Percentiles rank a stretch among this genome's conserved stretches.
These are phyloP conservation scores for Lophochroa leadbeateri DNA, from an alignment of 2,113 vertebrate species.

Conservation along the genomic window DNA sequence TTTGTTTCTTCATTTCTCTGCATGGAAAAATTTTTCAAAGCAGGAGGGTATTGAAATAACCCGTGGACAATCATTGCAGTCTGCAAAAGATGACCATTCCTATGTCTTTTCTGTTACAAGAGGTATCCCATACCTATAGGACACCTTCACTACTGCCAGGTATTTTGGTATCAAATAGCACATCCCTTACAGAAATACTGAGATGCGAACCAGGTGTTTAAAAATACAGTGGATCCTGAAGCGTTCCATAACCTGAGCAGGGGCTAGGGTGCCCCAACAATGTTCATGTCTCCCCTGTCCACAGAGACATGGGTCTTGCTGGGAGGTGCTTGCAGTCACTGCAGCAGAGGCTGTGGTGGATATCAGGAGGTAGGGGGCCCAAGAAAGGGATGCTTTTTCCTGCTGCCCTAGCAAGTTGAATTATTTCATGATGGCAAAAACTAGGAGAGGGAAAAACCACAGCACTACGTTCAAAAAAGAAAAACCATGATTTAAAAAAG, in stretches of 20 bases:
- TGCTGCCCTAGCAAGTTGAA: background rate
- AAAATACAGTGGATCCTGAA: background rate
- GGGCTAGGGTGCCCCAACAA: fast-evolving
- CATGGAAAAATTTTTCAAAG: background rate
- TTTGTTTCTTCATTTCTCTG: background rate
- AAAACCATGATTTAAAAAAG: slow-evolving; percentile 9
- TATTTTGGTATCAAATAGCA: background rate
- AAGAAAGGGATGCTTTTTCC: slow-evolving; percentile 3
- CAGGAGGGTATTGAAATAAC: background rate
- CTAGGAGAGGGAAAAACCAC: slow-evolving; percentile 26
- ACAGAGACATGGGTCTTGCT: background rate
- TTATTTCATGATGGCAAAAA: slow-evolving; percentile 58
- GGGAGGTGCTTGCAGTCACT: background rate
- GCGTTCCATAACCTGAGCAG: background rate
- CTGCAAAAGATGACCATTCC: background rate
- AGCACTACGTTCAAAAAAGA: background rate
- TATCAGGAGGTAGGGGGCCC: background rate
- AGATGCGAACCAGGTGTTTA: background rate
- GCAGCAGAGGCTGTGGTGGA: background rate
- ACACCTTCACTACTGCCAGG: background rate
- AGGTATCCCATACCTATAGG: background rate
- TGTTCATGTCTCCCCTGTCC: background rate
- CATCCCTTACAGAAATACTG: background rate
- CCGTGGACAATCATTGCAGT: fast-evolving
- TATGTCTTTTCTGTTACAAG: background rate